Percentiles rank a stretch among this genome's conserved stretches.
Evolutionary conservation across 1,140 invertebrate genomes (phyloP).

Genomic region (Cryptotermes secundus): DNA sequence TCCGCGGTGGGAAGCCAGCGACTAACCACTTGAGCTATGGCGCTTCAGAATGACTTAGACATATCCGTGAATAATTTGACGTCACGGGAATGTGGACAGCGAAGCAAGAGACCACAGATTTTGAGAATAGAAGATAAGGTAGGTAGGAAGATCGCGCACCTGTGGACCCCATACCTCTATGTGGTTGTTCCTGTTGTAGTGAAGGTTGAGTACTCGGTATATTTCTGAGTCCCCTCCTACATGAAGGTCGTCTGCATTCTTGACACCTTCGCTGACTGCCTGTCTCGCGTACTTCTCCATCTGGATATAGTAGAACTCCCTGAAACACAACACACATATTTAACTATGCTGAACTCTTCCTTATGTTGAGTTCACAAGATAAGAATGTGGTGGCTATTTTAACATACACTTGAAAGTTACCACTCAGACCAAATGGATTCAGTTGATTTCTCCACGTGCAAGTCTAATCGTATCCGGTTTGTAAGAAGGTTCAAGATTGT

Average conservation of each 20-base stretch:
- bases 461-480: no score
- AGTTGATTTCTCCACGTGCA: no score
- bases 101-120: background rate
- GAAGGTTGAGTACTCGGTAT: slow-evolving; percentile 95
- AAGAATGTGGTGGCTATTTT: no score
- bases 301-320: slow-evolving; percentile 99
- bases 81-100: no score
- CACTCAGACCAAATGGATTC: no score
- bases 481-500: no score
- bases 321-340: slow-evolving; percentile 58
- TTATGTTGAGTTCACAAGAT: no score
- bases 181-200: slow-evolving; percentile 99
- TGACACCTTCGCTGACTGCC: slow-evolving; percentile 94
- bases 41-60: no score
- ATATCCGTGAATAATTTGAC: background rate
- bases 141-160: slow-evolving; percentile 49
- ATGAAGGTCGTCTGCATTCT: slow-evolving; percentile 87
- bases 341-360: no score
- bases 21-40: no score
- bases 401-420: no score
- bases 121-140: background rate
- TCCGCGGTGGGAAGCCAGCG: no score
- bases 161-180: slow-evolving; percentile 88
- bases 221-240: slow-evolving; percentile 95
- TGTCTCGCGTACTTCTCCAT: slow-evolving; percentile 99